phyloP scores from a whole-genome alignment of 2,797 vertebrate genomes.

The Martes flavigula region DNA sequence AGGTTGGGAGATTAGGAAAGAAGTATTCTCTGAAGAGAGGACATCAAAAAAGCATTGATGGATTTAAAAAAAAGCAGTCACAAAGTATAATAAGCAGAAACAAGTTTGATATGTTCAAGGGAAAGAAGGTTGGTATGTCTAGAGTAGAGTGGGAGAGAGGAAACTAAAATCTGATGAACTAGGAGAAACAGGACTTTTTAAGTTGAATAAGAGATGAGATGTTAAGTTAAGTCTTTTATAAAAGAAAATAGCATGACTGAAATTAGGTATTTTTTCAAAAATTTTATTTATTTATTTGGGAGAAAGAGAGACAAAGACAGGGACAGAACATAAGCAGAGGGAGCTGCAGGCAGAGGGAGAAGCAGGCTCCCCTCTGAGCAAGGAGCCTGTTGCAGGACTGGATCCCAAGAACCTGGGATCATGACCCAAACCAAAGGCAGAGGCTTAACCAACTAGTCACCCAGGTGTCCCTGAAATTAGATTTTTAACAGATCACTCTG shows the following conservation, averaged over 20 bases:
- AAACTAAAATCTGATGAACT: neutral
- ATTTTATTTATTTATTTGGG: no score
- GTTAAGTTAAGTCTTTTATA: neutral
- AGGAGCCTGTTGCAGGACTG: no score
- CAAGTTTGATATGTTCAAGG: neutral
- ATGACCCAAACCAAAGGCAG: no score
- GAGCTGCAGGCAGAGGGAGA: no score
- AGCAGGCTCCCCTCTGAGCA: no score
- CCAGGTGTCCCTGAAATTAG: no score
- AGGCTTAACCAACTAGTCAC: no score
- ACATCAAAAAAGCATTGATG: neutral
- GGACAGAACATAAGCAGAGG: no score
- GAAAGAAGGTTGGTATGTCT: neutral
- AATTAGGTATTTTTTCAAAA: neutral
- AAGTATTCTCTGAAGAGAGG: neutral
- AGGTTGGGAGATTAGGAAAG: neutral
- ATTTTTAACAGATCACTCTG: neutral
- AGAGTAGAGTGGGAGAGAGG: fast-evolving
- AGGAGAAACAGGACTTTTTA: neutral
- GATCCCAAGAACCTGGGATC: no score
- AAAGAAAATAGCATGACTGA: neutral
- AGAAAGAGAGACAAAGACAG: no score
- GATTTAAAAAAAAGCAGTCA: neutral
- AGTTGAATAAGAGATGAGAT: neutral
- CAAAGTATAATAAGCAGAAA: neutral